A percentile compares a stretch with the other conserved stretches of the same genome.
Evolutionary conservation across 2,888 invertebrate genomes (phyloP).

Genomic region (Orthonychiurus folsomi): DNA sequence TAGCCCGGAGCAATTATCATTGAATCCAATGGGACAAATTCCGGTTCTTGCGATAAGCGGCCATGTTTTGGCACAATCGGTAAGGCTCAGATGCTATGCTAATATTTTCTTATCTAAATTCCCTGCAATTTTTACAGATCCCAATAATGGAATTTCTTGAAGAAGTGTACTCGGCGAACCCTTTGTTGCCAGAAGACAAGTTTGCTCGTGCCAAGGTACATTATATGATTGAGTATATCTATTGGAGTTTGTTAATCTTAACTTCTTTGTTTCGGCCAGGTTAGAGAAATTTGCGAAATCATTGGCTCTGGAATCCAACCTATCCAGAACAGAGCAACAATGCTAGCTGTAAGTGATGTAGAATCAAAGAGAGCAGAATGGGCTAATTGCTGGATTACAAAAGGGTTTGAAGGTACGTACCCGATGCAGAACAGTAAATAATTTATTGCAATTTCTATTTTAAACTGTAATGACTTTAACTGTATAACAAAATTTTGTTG

Average conservation of each 20-base stretch:
- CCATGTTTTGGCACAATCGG: constrained; percentile 11
- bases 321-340: constrained; percentile 79
- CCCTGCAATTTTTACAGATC: constrained; percentile 51
- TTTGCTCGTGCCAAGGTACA: constrained; percentile 75
- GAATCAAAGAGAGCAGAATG: constrained; percentile 85
- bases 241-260: no score
- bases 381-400: constrained; percentile 85
- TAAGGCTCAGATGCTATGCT: neutral
- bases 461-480: neutral
- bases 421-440: neutral
- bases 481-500: constrained; percentile 24
- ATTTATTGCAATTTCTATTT: no score
- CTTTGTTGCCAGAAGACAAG: constrained; percentile 80
- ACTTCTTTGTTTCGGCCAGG: constrained; percentile 45
- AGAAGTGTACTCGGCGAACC: constrained; percentile 76
- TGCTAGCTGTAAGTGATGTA: constrained; percentile 64
- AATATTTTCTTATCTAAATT: no score
- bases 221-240: neutral
- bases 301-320: constrained; percentile 94
- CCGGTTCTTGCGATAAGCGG: constrained; percentile 68
- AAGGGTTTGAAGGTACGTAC: constrained; percentile 61
- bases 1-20: constrained; percentile 48
- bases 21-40: constrained; percentile 93
- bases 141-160: constrained; percentile 94
- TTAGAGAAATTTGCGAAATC: constrained; percentile 77